Conservation (phyloP, 2,113 vertebrate genomes). For the Hemichromis elongatus region DNA sequence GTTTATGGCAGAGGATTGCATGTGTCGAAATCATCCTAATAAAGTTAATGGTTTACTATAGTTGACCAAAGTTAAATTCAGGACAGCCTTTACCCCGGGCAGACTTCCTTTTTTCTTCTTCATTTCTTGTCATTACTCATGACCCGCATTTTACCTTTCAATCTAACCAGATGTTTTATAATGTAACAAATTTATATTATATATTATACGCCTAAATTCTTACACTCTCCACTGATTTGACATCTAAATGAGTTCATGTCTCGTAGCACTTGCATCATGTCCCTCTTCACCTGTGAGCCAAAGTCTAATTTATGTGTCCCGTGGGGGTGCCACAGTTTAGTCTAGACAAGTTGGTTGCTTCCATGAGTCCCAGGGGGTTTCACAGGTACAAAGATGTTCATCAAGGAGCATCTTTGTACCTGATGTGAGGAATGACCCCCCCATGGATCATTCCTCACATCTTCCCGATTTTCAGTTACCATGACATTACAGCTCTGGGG, state of each 20-base stretch:
- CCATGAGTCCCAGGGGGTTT: constrained; percentile 26
- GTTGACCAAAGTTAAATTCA: constrained; percentile 39
- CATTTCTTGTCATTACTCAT: not conserved
- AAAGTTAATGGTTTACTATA: constrained; percentile 63
- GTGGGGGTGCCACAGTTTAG: constrained; percentile 33
- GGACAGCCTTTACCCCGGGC: constrained; percentile 10
- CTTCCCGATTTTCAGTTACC: constrained; percentile 66
- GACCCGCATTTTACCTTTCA: not conserved
- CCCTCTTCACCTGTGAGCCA: constrained; percentile 48
- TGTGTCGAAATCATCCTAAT: constrained; percentile 6
- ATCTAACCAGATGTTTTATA: not conserved
- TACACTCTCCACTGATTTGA: constrained; percentile 6
- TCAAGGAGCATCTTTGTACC: not conserved
- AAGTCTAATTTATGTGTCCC: constrained; percentile 55
- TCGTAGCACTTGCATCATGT: constrained; percentile 66
- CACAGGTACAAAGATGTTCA: constrained; percentile 8
- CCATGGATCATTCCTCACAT: constrained; percentile 3
- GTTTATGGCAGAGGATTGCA: not conserved
- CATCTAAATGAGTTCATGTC: constrained; percentile 41
- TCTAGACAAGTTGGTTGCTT: constrained; percentile 69
- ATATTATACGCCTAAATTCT: constrained; percentile 8
- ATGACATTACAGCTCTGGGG: constrained; percentile 60
- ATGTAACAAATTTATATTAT: not conserved
- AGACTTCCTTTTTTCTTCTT: not conserved
- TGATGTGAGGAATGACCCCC: not conserved